Evolutionary conservation across 2,797 vertebrate genomes (phyloP), one percentile per base, ranked within the genome.

Genomic region (Diplodus puntazzo): DNA sequence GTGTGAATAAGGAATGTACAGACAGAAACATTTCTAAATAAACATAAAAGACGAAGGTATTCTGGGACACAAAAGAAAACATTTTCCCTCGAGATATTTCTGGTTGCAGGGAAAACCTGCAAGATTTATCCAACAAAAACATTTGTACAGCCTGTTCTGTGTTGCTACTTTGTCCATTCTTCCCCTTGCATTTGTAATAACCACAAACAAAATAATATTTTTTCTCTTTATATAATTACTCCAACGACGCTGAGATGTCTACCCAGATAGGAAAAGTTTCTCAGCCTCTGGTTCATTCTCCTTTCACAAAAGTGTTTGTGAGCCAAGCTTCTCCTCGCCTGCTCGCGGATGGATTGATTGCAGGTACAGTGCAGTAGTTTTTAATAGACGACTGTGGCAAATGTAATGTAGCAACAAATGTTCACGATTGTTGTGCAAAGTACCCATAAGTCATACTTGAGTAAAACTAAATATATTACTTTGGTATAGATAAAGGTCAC

Each of bases 111-210:
- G 30, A 43, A 39, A 67, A 16, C 11, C 25, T 49, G 21, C 18
- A 48, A 42, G 45, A n/a, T 57, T 6, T 70, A 70, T 70, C 60
- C 70, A 78, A 66, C 27, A 34, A 78, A 78, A 70, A 83, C 18
- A 53, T 11, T 49, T 74, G 34, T 17, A 79, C 66, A 66, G 70
- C 30, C 39, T 67, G 42, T 17, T 57, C 66, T 69, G 45, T 57
- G 55, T 67, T 76, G 49, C 53, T 67, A n/a, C 63, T 52, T 55
- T 74, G 66, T 78, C 17, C 25, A 49, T 0, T 74, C 20, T 17
- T 39, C 30, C n/a, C 13, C 43, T 49, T 25, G 18, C 20, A 62
- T 59, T 53, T 52, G 23, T 52, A 39, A 39, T 11, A 39, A 39
- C 39, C 9, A 39, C 39, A 39, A 39, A 39, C n/a, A 62, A 54